phyloP scores from a whole-genome alignment of 92 coral and sea anemone species.

The Siderastrea siderea region DNA sequence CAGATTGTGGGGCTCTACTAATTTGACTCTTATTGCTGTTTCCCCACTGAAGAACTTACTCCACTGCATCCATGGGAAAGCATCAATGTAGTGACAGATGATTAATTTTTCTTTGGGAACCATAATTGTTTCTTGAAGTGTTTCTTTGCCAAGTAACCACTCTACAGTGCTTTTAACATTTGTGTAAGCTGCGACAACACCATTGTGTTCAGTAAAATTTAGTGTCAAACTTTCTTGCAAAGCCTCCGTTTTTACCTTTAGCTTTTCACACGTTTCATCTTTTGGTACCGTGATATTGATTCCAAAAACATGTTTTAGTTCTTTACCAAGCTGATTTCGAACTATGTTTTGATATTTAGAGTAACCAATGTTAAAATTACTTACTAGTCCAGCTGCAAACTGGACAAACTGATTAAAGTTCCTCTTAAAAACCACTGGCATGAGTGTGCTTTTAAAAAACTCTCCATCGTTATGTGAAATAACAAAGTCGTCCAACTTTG shows the following conservation, averaged over 20 bases:
- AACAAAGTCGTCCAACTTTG: background rate
- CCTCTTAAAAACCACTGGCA: conserved; percentile 43
- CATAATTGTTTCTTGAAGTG: background rate
- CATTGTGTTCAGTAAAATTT: conserved; percentile 33
- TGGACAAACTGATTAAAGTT: conserved; percentile 15
- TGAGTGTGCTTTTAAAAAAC: conserved; percentile 34
- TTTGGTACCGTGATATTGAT: conserved; percentile 53
- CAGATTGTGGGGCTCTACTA: conserved; percentile 56
- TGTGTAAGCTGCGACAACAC: conserved; percentile 41
- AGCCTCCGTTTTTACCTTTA: background rate
- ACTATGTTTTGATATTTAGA: conserved; percentile 39
- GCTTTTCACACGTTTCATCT: conserved; percentile 5
- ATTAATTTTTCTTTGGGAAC: conserved; percentile 7
- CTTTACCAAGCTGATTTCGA: conserved; percentile 52
- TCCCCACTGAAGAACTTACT: conserved; percentile 35
- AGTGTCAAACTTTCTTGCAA: conserved; percentile 24
- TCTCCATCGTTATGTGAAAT: conserved; percentile 31
- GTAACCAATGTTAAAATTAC: conserved; percentile 25
- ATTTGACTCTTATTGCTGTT: conserved; percentile 31
- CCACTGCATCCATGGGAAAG: conserved; percentile 50
- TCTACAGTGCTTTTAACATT: conserved; percentile 29
- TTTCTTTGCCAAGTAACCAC: conserved; percentile 22
- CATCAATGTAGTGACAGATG: conserved; percentile 36
- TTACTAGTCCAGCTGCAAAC: too few species aligned
- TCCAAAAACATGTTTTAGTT: conserved; percentile 33